Evolutionary conservation across 37 sponge, comb jelly and placozoan species (phyloP).

Genomic region (Halichondria panicea): DNA sequence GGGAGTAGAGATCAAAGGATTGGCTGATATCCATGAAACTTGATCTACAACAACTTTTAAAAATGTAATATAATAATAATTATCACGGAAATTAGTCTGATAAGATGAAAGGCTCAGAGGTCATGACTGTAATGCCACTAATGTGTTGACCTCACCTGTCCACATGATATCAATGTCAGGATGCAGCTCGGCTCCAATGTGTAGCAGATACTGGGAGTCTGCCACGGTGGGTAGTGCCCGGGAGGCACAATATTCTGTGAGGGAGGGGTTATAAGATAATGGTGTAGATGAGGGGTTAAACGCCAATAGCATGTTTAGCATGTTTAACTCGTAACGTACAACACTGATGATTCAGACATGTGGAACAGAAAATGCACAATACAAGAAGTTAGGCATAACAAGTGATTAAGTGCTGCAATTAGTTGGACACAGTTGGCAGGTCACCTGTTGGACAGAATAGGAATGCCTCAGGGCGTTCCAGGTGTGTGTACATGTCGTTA

Average conservation of each 20-base stretch:
- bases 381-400: too few relatives aligned
- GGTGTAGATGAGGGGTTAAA: too few relatives aligned
- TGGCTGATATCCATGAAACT: background rate
- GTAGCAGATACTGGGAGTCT: conserved; percentile 79
- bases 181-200: conserved; percentile 78
- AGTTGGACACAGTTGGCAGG: background rate
- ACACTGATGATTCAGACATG: too few relatives aligned
- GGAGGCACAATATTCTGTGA: conserved; percentile 91
- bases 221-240: conserved; percentile 76
- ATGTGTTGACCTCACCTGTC: too few relatives aligned
- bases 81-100: background rate
- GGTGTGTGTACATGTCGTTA: conserved; percentile 84
- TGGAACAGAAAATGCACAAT: background rate
- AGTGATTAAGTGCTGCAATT: too few relatives aligned
- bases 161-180: conserved; percentile 90
- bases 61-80: conserved; percentile 2
- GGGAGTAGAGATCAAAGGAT: background rate
- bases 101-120: background rate
- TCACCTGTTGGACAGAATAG: conserved; percentile 97
- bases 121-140: background rate
- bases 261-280: too few relatives aligned
- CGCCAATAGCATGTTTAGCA: too few relatives aligned
- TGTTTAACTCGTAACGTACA: too few relatives aligned
- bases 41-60: background rate
- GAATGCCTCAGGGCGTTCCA: conserved; percentile 75